Evolutionary conservation across 2,113 vertebrate species (phyloP).

Genomic region (Pimephales promelas): DNA sequence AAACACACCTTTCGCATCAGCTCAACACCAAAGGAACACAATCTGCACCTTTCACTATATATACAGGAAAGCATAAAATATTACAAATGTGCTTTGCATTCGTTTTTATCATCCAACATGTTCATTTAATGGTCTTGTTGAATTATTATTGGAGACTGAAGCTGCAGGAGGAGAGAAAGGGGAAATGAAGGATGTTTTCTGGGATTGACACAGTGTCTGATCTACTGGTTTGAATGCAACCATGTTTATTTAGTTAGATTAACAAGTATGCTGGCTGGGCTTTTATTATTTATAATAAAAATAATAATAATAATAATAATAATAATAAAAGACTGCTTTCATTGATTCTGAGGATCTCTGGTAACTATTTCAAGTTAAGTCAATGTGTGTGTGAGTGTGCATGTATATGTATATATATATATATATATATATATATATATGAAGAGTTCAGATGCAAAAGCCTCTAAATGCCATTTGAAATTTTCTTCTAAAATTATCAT

Average conservation of each 20-base stretch:
- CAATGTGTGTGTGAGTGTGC: too few relatives aligned
- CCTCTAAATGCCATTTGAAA: too few relatives aligned
- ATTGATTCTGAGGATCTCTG: neutral
- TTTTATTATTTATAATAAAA: neutral
- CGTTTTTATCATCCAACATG: neutral
- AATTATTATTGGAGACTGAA: neutral
- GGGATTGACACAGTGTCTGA: neutral
- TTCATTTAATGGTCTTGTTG: neutral
- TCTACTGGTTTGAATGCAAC: neutral
- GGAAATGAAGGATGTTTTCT: neutral
- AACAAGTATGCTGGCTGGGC: neutral
- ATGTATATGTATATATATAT: too few relatives aligned
- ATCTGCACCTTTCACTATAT: slow-evolving; percentile 4
- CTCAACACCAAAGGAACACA: neutral
- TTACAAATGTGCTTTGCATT: slow-evolving; percentile 49
- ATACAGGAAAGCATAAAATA: slow-evolving; percentile 29
- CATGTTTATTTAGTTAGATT: neutral
- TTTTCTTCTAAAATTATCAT: too few relatives aligned
- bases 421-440: too few relatives aligned
- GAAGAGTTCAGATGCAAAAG: too few relatives aligned
- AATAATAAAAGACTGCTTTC: neutral
- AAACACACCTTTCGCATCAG: slow-evolving; percentile 12
- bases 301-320: neutral
- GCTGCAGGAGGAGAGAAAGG: neutral
- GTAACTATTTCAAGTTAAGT: too few relatives aligned